A percentile compares a stretch with the other conserved stretches of the same genome.
These are phyloP conservation scores for Decapterus maruadsi DNA, from an alignment of 2,797 vertebrate genomes.

Conservation along the genomic window DNA sequence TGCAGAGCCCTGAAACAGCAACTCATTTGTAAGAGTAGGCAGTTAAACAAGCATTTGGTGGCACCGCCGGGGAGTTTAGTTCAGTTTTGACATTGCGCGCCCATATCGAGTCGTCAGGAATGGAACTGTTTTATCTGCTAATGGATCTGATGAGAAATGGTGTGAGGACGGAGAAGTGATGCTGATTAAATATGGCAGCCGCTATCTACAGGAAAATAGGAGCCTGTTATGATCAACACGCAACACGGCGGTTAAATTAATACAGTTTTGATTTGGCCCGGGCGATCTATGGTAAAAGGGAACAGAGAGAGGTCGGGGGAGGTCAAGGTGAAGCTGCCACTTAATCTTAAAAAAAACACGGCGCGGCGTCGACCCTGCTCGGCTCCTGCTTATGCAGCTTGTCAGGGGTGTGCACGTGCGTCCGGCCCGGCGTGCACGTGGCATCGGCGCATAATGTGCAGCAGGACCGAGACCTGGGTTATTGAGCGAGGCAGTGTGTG, in stretches of 20 bases:
- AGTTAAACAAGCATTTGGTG: conserved; percentile 8
- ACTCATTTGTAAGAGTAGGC: conserved; percentile 27
- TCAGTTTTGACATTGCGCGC: neutral
- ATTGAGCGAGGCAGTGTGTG: conserved; percentile 25
- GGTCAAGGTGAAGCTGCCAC: conserved; percentile 78
- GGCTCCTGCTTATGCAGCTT: conserved; percentile 72
- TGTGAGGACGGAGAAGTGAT: conserved; percentile 15
- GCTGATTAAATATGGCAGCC: conserved; percentile 44
- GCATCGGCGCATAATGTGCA: conserved; percentile 57
- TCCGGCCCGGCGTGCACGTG: conserved; percentile 16
- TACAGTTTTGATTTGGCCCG: conserved; percentile 42
- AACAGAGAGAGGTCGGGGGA: conserved; percentile 37
- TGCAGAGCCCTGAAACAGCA: conserved; percentile 17
- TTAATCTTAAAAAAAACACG: conserved; percentile 78
- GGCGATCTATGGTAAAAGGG: conserved; percentile 42
- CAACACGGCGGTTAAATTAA: conserved; percentile 29
- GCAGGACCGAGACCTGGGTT: conserved; percentile 39
- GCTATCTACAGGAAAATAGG: conserved; percentile 39
- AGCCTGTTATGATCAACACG: conserved; percentile 23
- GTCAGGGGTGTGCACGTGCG: conserved; percentile 36
- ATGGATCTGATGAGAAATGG: conserved; percentile 22
- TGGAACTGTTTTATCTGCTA: conserved; percentile 27
- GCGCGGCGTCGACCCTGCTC: conserved; percentile 50
- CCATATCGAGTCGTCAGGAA: conserved; percentile 3
- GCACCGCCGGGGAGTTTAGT: neutral